Evolutionary conservation across 1,140 invertebrate genomes (phyloP).

Genomic region (Drosophila repleta): DNA sequence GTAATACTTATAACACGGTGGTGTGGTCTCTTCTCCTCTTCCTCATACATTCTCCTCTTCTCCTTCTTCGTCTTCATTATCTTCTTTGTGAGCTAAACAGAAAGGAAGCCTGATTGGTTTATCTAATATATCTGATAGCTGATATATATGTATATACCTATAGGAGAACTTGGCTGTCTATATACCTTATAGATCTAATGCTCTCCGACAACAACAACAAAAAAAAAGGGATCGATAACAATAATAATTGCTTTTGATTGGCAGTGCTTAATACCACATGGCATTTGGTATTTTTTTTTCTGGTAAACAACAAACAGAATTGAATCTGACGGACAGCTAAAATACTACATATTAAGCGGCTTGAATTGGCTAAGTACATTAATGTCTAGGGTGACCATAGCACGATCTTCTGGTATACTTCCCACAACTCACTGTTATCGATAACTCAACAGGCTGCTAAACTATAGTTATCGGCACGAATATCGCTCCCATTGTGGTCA

Average conservation of each 20-base stretch:
- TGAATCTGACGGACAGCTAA: no score
- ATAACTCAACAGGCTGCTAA: no score
- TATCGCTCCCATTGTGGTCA: no score
- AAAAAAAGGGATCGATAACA: neutral
- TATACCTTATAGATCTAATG: no score
- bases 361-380: slow-evolving; percentile 26
- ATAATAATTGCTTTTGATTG: slow-evolving; percentile 22
- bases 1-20: slow-evolving; percentile 34
- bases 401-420: no score
- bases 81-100: neutral
- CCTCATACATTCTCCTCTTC: neutral
- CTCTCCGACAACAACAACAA: neutral
- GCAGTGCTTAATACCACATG: slow-evolving; percentile 25
- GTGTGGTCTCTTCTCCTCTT: slow-evolving; percentile 12
- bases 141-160: no score
- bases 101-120: neutral
- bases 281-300: neutral
- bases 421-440: no score
- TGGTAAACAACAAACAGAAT: neutral
- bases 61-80: neutral
- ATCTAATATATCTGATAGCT: no score
- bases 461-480: no score
- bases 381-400: slow-evolving; percentile 10
- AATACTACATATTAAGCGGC: neutral
- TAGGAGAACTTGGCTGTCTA: no score